Percentiles rank a stretch among this genome's conserved stretches.
Conservation (phyloP, 53 echinoderm and acorn worm genomes). For the Astropecten irregularis region DNA sequence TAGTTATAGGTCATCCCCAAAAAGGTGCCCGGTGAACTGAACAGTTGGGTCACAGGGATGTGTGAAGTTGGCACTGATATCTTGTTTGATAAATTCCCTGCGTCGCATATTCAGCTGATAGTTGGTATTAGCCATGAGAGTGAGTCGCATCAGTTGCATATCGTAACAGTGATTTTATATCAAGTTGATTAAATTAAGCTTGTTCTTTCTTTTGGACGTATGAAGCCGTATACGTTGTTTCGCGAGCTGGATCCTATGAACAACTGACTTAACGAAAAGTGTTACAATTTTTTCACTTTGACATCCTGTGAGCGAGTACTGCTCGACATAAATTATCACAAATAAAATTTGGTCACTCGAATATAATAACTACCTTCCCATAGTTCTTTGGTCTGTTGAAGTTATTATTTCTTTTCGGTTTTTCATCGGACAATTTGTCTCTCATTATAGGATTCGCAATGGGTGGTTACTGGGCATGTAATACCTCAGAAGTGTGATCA, state of each 20-base stretch:
- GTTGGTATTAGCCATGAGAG: slow-evolving; percentile 16
- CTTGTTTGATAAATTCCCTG: too few relatives aligned
- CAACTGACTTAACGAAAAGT: background rate
- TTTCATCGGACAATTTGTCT: background rate
- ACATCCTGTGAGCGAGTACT: too few relatives aligned
- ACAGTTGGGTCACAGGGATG: background rate
- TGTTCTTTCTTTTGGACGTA: background rate
- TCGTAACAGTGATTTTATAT: background rate
- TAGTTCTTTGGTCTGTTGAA: background rate
- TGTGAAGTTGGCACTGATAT: too few relatives aligned
- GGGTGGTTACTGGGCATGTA: background rate
- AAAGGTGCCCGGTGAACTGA: slow-evolving; percentile 18
- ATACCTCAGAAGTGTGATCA: background rate
- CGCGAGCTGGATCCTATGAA: background rate
- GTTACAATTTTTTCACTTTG: slow-evolving; percentile 1
- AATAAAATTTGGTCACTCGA: background rate
- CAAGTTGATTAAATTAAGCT: too few relatives aligned
- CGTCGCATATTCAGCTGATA: too few relatives aligned
- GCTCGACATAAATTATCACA: too few relatives aligned
- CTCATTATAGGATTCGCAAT: background rate
- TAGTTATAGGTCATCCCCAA: slow-evolving; percentile 48
- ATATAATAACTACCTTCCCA: too few relatives aligned
- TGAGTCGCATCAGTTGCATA: slow-evolving; percentile 16
- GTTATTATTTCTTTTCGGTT: background rate
- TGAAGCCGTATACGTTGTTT: background rate